These are phyloP conservation scores for Dasysyrphus tricinctus DNA, from an alignment of 2,888 invertebrate genomes.

Conservation along the genomic window DNA sequence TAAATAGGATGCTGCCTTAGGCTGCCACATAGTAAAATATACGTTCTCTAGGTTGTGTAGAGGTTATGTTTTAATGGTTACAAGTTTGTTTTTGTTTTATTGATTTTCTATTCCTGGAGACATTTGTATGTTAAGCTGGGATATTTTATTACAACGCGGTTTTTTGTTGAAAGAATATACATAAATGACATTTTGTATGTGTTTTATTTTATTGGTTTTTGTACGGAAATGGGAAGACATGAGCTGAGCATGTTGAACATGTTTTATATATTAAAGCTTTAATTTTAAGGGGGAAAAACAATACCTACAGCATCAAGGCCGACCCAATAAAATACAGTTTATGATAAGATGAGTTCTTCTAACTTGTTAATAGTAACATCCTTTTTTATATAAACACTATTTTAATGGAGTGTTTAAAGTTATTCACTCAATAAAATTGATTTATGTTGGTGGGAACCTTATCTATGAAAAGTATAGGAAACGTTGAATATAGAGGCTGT, in stretches of 20 bases:
- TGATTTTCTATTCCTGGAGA: constrained; percentile 29
- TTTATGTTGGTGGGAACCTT: too few relatives aligned
- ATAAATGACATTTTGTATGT: constrained; percentile 5
- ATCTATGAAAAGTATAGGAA: too few relatives aligned
- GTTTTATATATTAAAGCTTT: background rate
- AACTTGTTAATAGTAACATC: too few relatives aligned
- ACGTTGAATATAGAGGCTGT: background rate
- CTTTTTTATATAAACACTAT: too few relatives aligned
- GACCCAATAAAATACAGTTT: background rate
- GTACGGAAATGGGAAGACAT: constrained; percentile 1
- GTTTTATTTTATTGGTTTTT: constrained; percentile 12
- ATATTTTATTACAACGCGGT: constrained; percentile 32
- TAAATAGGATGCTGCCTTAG: constrained; percentile 19
- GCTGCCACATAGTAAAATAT: constrained; percentile 6
- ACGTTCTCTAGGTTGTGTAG: background rate
- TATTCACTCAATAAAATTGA: too few relatives aligned
- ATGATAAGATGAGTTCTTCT: background rate
- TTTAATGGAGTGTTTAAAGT: too few relatives aligned
- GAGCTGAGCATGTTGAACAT: background rate
- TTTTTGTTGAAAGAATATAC: constrained; percentile 15
- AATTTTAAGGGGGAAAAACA: background rate
- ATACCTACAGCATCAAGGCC: background rate
- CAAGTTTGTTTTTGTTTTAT: constrained; percentile 46
- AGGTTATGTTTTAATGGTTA: constrained; percentile 36
- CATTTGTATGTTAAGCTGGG: constrained; percentile 27